Percentiles rank a stretch among this genome's conserved stretches.
These are phyloP conservation scores for Podarcis raffonei DNA, from an alignment of 2,113 vertebrate species.

Conservation along the genomic window DNA sequence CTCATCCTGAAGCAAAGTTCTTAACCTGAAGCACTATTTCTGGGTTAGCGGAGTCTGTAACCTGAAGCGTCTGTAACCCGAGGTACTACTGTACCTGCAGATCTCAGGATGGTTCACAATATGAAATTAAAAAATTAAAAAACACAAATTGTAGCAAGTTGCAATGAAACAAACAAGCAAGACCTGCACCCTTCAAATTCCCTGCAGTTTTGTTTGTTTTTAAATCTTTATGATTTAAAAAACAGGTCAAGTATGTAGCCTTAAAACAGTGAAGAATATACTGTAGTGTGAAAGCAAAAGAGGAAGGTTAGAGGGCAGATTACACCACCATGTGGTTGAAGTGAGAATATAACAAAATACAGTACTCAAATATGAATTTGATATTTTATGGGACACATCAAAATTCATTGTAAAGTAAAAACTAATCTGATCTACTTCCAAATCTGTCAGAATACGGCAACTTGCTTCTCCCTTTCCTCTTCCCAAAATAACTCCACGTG, in stretches of 20 bases:
- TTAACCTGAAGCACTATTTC: too few relatives aligned
- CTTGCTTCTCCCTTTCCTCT: not conserved
- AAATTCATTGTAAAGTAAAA: not conserved
- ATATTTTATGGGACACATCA: not conserved
- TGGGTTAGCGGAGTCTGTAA: too few relatives aligned
- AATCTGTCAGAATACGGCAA: not conserved
- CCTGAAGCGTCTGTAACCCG: too few relatives aligned
- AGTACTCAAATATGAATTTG: not conserved
- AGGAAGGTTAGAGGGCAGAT: slow-evolving; percentile 28
- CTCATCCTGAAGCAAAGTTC: too few relatives aligned
- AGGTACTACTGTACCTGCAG: too few relatives aligned
- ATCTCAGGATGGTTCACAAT: too few relatives aligned
- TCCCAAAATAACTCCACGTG: not conserved
- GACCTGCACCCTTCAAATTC: not conserved
- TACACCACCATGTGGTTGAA: slow-evolving; percentile 60
- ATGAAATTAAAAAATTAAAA: too few relatives aligned
- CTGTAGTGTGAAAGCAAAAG: not conserved
- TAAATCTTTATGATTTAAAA: slow-evolving; percentile 1
- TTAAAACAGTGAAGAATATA: slow-evolving; percentile 4
- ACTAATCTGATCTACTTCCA: not conserved
- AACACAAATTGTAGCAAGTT: not conserved
- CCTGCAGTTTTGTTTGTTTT: not conserved
- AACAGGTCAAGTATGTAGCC: not conserved
- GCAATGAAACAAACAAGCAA: not conserved
- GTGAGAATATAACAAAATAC: not conserved